Evolutionary conservation across 1,140 invertebrate species (phyloP).

Genomic region (Pseudomyrmex sp.): DNA sequence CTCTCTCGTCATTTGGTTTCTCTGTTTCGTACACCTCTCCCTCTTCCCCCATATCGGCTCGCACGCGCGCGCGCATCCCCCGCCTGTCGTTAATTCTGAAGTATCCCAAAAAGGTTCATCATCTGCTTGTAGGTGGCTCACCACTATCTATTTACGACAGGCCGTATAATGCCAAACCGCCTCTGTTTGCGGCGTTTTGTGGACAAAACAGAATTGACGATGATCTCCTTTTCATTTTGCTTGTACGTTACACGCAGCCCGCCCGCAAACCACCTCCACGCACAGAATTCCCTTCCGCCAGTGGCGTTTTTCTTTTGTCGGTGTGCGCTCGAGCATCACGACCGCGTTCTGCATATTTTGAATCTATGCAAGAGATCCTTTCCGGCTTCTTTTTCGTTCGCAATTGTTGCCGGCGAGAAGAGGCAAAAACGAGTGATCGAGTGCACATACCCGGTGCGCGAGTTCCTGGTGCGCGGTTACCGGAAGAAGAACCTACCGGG

Average conservation of each 20-base stretch:
- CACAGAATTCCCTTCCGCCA: conserved; percentile 51
- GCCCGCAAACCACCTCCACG: conserved; percentile 45
- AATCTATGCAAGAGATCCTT: conserved; percentile 59
- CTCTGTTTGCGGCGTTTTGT: conserved; percentile 70
- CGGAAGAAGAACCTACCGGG: conserved; percentile 66
- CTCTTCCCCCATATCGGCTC: background rate
- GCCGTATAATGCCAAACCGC: conserved; percentile 61
- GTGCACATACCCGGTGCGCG: conserved; percentile 27
- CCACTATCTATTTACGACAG: conserved; percentile 60
- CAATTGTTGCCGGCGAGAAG: conserved; percentile 15
- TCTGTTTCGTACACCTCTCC: conserved; percentile 15
- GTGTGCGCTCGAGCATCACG: conserved; percentile 67
- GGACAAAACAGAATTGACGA: conserved; percentile 70
- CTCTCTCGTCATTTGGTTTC: conserved; percentile 45
- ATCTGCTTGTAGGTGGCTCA: conserved; percentile 71
- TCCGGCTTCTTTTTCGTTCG: conserved; percentile 14
- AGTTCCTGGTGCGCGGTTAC: conserved; percentile 40
- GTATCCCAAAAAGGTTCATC: conserved; percentile 71
- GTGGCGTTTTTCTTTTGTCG: conserved; percentile 70
- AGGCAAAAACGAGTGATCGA: conserved; percentile 57
- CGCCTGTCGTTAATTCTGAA: conserved; percentile 66
- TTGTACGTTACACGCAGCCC: conserved; percentile 52
- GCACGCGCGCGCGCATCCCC: conserved; percentile 40
- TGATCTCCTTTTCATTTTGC: conserved; percentile 63
- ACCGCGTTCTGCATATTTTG: conserved; percentile 74